Conservation (phyloP, 2,113 vertebrate genomes). For the Cryptomyrus ogoouensis region DNA sequence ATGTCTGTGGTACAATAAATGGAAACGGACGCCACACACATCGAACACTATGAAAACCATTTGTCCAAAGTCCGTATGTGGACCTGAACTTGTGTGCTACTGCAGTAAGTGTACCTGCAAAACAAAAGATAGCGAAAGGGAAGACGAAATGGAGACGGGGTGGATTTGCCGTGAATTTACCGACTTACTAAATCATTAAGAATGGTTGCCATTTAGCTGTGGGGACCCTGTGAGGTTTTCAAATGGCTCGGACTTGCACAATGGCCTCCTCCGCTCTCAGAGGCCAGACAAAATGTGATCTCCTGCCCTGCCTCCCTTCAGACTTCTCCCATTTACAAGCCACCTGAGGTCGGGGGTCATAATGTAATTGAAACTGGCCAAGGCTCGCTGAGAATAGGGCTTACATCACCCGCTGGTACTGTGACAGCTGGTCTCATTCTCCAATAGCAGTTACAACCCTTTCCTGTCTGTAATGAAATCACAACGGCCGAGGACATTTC, state of each 20-base stretch:
- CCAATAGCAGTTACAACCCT: slow-evolving; percentile 58
- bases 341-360: slow-evolving; percentile 58
- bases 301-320: neutral
- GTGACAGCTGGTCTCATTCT: slow-evolving; percentile 65
- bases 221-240: neutral
- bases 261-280: neutral
- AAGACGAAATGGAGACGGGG: neutral
- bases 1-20: neutral
- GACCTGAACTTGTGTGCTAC: neutral
- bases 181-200: neutral
- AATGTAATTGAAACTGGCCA: slow-evolving; percentile 57
- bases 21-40: too few relatives aligned
- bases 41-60: too few relatives aligned
- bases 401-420: slow-evolving; percentile 55
- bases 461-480: slow-evolving; percentile 43
- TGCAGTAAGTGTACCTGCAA: neutral
- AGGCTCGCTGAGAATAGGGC: slow-evolving; percentile 49
- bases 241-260: neutral
- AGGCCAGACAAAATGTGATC: slow-evolving; percentile 21
- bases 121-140: neutral
- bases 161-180: neutral
- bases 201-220: slow-evolving; percentile 9
- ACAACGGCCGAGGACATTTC: slow-evolving; percentile 20
- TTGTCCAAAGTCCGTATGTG: neutral
- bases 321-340: slow-evolving; percentile 25